phyloP scores from a whole-genome alignment of 2,888 invertebrate genomes.

The Eumerus sabulonum region DNA sequence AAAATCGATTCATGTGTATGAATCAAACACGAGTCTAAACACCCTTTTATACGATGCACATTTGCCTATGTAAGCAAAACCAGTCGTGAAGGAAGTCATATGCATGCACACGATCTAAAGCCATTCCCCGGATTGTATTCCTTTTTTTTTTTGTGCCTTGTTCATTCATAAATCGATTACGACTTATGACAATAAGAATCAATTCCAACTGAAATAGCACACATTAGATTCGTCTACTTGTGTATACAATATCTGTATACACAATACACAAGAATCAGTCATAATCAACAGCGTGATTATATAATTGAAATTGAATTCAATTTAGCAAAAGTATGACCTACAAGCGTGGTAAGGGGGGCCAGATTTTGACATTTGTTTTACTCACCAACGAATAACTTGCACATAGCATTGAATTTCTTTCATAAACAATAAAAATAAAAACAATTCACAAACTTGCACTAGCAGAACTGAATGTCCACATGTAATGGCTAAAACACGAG shows the following conservation, averaged over 20 bases:
- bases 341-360: not conserved
- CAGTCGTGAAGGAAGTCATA: too few species aligned
- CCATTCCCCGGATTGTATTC: too few species aligned
- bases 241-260: slow-evolving; percentile 1
- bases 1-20: too few species aligned
- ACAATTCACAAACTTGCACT: too few species aligned
- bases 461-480: too few species aligned
- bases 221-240: not conserved
- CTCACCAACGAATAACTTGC: too few species aligned
- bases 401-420: too few species aligned
- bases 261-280: slow-evolving; percentile 11
- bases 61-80: too few species aligned
- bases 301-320: slow-evolving; percentile 53
- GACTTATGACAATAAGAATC: slow-evolving; percentile 27
- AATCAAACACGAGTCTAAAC: too few species aligned
- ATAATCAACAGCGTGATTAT: slow-evolving; percentile 51
- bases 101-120: too few species aligned
- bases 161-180: slow-evolving; percentile 67
- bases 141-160: not conserved
- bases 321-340: slow-evolving; percentile 22
- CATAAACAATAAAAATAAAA: too few species aligned
- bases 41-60: too few species aligned
- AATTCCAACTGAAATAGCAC: not conserved
- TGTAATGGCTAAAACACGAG: slow-evolving; percentile 39
- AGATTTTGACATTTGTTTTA: not conserved